These are phyloP conservation scores for Drosophila siamana DNA, from an alignment of 2,888 invertebrate species.

Conservation along the genomic window DNA sequence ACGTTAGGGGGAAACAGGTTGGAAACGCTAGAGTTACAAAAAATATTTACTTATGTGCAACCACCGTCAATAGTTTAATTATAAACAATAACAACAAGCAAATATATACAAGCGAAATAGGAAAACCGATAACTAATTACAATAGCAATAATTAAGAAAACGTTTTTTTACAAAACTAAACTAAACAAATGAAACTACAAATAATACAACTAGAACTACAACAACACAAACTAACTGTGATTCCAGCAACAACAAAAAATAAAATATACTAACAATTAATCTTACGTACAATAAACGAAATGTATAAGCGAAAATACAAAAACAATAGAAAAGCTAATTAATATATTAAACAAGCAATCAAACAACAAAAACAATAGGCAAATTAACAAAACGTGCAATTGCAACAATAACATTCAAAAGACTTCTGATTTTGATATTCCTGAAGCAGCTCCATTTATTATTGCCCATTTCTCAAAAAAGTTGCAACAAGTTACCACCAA, in stretches of 20 bases:
- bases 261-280: slow-evolving; percentile 51
- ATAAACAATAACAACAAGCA: slow-evolving; percentile 41
- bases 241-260: slow-evolving; percentile 64
- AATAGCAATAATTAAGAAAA: slow-evolving; percentile 51
- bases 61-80: slow-evolving; percentile 79
- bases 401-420: slow-evolving; percentile 52
- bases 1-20: not conserved
- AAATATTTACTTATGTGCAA: slow-evolving; percentile 64
- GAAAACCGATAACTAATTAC: slow-evolving; percentile 50
- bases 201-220: slow-evolving; percentile 58
- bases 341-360: not conserved
- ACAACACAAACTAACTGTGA: slow-evolving; percentile 80
- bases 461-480: slow-evolving; percentile 34
- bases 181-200: slow-evolving; percentile 22
- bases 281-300: slow-evolving; percentile 42
- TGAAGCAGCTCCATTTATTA: slow-evolving; percentile 45
- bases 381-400: slow-evolving; percentile 36
- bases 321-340: slow-evolving; percentile 70
- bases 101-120: slow-evolving; percentile 48
- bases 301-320: slow-evolving; percentile 31
- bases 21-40: slow-evolving; percentile 51
- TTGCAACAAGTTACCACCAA: slow-evolving; percentile 48
- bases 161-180: slow-evolving; percentile 51
- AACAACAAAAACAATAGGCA: slow-evolving; percentile 62
- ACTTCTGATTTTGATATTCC: slow-evolving; percentile 43